Evolutionary conservation across 2,797 vertebrate genomes (phyloP), one percentile per base, ranked within the genome.

Genomic region (Acipenser oxyrinchus): DNA sequence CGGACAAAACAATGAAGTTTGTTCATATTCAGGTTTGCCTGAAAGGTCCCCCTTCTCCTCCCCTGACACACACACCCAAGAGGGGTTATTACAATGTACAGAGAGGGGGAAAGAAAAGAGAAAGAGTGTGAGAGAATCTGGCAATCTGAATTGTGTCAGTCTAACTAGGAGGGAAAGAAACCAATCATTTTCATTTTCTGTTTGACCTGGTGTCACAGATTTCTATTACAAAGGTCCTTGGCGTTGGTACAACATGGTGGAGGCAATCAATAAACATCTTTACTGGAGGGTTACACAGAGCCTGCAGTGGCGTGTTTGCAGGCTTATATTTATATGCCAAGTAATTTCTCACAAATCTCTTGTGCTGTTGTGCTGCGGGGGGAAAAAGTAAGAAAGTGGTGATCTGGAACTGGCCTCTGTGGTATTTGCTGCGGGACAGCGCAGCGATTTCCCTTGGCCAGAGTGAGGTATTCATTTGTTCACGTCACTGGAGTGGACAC

Each of bases 401-500:
- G 66, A 70, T 70, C 66, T 66, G 59, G 49, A 65, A 48, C 69
- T n/a, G 57, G 51, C 66, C 65, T 53, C 49, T 63, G 68, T 65
- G 51, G 62, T 49, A 48, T 48, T 48, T 53, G 65, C 49, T 60
- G 37, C 10, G 49, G 37, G 71, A 57, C 68, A 48, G 51, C 49
- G 51, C 68, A 71, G 66, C 10, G 12, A 71, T 74, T 76, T 72
- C 71, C 50, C 67, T 76, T 69, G 73, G 72, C 81, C 83, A 82
- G 77, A 18, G 70, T 77, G 83, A 86, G 86, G 78, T 81, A 82
- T 91, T 90, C 92, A 91, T 93, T 90, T 93, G 87, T 89, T 90
- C 89, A 88, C 75, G 77, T 74, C 83, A 83, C 81, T 73, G 75
- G 83, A 87, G 84, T 83, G 85, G 87, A 88, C 82, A 70, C 86